Base-by-base conservation (phyloP, 2,888 invertebrate genomes). In the Limenitis camilla region DNA sequence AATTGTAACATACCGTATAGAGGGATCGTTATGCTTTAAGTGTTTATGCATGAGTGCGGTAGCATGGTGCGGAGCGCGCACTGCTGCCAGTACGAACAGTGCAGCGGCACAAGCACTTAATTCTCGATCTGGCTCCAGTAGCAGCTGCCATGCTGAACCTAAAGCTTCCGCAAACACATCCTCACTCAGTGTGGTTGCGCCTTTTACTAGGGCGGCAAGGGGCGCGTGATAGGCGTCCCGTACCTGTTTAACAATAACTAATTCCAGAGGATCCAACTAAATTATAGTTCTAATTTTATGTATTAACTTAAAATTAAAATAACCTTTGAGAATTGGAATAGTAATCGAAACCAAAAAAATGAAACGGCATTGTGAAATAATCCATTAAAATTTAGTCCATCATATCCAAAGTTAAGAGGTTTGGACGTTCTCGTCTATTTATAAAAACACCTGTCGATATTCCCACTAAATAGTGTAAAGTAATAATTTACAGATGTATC, bases 141-240 rank as follows among this genome's bases (percentile, higher is more conserved):
- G 87, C 11, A 99, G 88, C 69, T 98, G 96, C 99, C 99, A 99
- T 0, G 97, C 96, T 0, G 97, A 94, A 0, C 96, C 95, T 55
- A 98, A 90, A 35, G 97, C 92, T 64, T 97, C 96, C 3, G 92
- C 89, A 67, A 97, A 96, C 65, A 95, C 89, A 41, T 96, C 97
- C 69, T 97, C 97, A 2, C 92, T 89, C 74, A 99, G 89, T 4
- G 97, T 93, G 0, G 95, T 94, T 0, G 96, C 96, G 0, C 96
- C 95, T 83, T 98, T 98, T 6, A 97, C 90, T 49, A 98, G 81
- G 0, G 93, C 91, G 0, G 96, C 94, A 42, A 98, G 84, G 0
- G 97, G 95, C 19, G 94, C 92, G 74, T 99, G 98, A 67, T 97
- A 97, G 1, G 96, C 91, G 51, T 94, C 94, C 61, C 96, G 93